Base-by-base conservation (phyloP, 2,888 invertebrate genomes). In the Synanthedon vespiformis region DNA sequence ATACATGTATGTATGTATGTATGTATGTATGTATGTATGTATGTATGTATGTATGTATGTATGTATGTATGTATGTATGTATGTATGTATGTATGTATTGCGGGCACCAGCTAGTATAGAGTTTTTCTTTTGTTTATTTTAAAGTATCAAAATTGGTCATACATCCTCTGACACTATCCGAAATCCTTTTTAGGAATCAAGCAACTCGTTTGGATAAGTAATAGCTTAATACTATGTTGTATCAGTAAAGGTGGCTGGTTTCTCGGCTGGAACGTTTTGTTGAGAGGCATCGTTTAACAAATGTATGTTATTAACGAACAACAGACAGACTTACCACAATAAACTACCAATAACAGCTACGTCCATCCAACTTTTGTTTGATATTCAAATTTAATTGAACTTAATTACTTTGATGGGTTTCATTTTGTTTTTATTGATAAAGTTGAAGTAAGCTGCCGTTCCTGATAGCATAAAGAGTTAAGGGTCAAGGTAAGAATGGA, bases 171-270 rank as follows among this genome's bases (percentile, higher is more conserved):
- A 14, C 44, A 44, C 8, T 10, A 58, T 58, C 55, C 58, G 40
- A 53, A 57, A 48, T 75, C 70, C 68, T 74, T 75, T 79, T 71
- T 67, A 65, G 68, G 76, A 81, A 83, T 74, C 67, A 63, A 70
- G 64, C 64, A 65, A 72, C 66, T 71, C 72, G 74, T 64, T 67
- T 62, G 75, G 73, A 85, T 87, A 85, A 86, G 73, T 86, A 87
- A 87, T 86, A 86, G 85, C 86, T 86, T 87, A 87, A 86, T 87
- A 83, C 74, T 60, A 86, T 65, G 79, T 77, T 83, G 63, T 60
- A 60, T 64, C 62, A 60, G 59, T 58, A 62, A 70, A 87, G 83
- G 86, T 86, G 86, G 72, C 76, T 81, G 75, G 66, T 61, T 86
- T 85, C 81, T 84, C 86, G 64, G 82, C 84, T 82, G 57, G 63